Evolutionary conservation across 2,797 vertebrate genomes (phyloP), one percentile per base, ranked within the genome.

Genomic region (Poecilia gillii): DNA sequence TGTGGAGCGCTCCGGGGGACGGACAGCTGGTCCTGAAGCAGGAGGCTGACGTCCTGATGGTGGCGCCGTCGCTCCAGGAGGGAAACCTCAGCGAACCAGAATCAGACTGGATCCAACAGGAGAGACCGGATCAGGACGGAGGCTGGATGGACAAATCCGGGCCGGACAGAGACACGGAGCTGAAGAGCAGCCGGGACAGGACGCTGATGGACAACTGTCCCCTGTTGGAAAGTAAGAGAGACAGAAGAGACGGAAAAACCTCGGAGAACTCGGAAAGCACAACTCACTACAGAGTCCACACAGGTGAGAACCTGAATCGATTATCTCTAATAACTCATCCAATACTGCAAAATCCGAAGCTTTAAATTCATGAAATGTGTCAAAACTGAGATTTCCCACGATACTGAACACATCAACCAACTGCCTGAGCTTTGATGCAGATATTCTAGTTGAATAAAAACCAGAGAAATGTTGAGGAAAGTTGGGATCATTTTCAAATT

Each of bases 21-120:
- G 75, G 71, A 9, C 62, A 74, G 23, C 45, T 75, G 73, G 39
- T 33, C 4, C 4, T 81, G 23, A 77, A 85, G 33, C 72, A 73
- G 77, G 64, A 66, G 36, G 3, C 36, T 1, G 81, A 77, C 11
- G 8, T 6, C 11, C 41, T 53, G 0, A 71, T 13, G 23, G 55
- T 72, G 62, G 36, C 33, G 14, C 62, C 18, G 43, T 0, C 16
- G 68, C 0, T 6, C 73, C 74, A 81, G 28, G 72, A 81, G 46
- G 57, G 33, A 18, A 46, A 78, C 33, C 5, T 46, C 16, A 39
- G 43, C n/a, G 72, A 74, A 39, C 47, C 55, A 3, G 75, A 75
- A 72, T 4, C 51, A 25, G 14, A n/a, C 33, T 2, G 23, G 3
- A 31, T 80, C 39, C 64, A 39, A 18, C 25, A 57, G 13, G 72